Evolutionary conservation across 92 coral and sea anemone species (phyloP).

Genomic region (Isaurus tuberculatus): DNA sequence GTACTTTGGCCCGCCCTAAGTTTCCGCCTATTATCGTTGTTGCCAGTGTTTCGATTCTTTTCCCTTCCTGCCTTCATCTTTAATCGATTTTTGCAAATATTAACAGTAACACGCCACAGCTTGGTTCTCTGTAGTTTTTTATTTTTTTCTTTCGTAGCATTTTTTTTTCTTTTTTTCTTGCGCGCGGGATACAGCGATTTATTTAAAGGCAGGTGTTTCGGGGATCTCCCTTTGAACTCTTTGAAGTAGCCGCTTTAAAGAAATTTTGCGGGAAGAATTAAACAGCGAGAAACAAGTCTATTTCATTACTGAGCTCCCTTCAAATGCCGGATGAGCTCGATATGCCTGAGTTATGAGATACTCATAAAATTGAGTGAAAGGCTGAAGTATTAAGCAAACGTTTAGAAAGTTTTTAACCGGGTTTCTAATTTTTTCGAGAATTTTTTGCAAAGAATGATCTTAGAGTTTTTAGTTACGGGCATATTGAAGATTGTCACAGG

Average conservation of each 20-base stretch:
- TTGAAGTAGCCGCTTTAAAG: slow-evolving; percentile 44
- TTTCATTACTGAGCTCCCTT: slow-evolving; percentile 38
- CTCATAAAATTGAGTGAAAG: slow-evolving; percentile 46
- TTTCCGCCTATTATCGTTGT: slow-evolving; percentile 49
- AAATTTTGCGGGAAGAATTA: slow-evolving; percentile 38
- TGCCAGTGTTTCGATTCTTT: slow-evolving; percentile 27
- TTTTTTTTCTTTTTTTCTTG: slow-evolving; percentile 12
- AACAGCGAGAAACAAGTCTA: slow-evolving; percentile 9
- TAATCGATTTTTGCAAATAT: slow-evolving; percentile 50
- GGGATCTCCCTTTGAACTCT: slow-evolving; percentile 1
- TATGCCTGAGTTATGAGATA: slow-evolving; percentile 7
- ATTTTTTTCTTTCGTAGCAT: background rate
- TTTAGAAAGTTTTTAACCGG: slow-evolving; percentile 16
- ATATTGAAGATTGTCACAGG: background rate
- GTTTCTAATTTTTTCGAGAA: background rate
- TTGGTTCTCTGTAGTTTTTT: slow-evolving; percentile 16
- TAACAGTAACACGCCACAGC: slow-evolving; percentile 43
- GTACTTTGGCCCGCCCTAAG: slow-evolving; percentile 35
- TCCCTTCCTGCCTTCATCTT: slow-evolving; percentile 45
- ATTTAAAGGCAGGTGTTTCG: slow-evolving; percentile 32
- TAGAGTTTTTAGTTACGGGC: background rate
- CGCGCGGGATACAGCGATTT: background rate
- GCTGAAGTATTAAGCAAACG: slow-evolving; percentile 17
- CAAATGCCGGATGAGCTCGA: slow-evolving; percentile 45
- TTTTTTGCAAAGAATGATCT: background rate